Base-by-base conservation (phyloP, 2,797 vertebrate genomes). In the Lophius americanus region DNA sequence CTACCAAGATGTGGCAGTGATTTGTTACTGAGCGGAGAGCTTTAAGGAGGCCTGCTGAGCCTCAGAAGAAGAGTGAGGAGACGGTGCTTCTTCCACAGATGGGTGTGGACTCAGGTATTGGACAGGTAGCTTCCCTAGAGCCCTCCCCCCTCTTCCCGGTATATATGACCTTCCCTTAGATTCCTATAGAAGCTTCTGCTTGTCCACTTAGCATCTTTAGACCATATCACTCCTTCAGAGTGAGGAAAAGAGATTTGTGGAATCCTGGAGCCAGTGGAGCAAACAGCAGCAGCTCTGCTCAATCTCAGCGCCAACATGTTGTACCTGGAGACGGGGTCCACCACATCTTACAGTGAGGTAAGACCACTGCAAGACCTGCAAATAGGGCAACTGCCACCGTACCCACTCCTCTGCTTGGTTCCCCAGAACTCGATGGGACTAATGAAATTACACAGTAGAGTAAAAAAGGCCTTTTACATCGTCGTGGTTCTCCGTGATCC, bases 261-360 rank as follows among this genome's bases (percentile, higher is more conserved):
- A 97, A 97, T 91, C 95, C 97, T 98, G 97, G 96, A 98, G 95
- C 93, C 96, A 93, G 96, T 96, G 95, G 96, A 96, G 90, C 96
- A 97, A 94, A 98, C 96, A 92, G 95, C 95, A 90, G 96, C 95
- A 89, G 95, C 95, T 91, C 93, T 98, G 95, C 96, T 98, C 93
- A 96, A 97, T 89, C 96, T 99, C 88, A 96, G 97, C 93, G 97
- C 97, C 94, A 99, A 96, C 95, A 99, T 99, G 97, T 97, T 99
- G 96, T 99, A 99, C 95, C 95, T 99, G 91, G 97, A 99, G 94
- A 98, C 96, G 90, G 97, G 95, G 89, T 93, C 95, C 89, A 94
- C 97, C 76, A 92, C 96, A 82, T 95, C 98, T 67, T 99, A 98
- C 95, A 98, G 90, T 73, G 98, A 99, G 98, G 98, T 99, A 98